Percentiles rank a stretch among this genome's conserved stretches.
Evolutionary conservation across 2,888 invertebrate species (phyloP).

Genomic region (Platerodrilus igneus): DNA sequence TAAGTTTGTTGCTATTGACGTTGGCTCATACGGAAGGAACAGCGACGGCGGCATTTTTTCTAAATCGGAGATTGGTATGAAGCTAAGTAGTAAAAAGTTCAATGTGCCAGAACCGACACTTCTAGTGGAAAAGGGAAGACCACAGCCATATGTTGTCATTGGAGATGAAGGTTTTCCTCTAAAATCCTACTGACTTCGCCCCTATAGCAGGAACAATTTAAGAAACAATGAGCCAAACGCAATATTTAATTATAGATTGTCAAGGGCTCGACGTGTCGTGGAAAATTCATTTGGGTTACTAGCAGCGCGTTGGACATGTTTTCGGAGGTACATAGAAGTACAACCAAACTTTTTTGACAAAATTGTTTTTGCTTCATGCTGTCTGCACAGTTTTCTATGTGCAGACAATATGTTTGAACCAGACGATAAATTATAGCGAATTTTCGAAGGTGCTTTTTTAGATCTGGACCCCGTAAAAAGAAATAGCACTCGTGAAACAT

Average conservation of each 20-base stretch:
- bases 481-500: too few relatives aligned
- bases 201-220: constrained; percentile 8
- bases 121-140: constrained; percentile 6
- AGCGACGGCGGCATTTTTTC: constrained; percentile 3
- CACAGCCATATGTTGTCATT: constrained; percentile 10
- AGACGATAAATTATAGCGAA: too few relatives aligned
- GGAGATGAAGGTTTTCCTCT: constrained; percentile 13
- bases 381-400: not conserved
- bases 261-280: constrained; percentile 9
- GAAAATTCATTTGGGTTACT: constrained; percentile 1
- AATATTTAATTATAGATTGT: constrained; percentile 14
- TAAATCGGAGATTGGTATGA: too few relatives aligned
- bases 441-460: constrained; percentile 3
- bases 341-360: constrained; percentile 1
- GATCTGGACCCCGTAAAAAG: constrained; percentile 1
- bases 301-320: too few relatives aligned
- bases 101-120: constrained; percentile 6
- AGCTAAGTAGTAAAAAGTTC: constrained; percentile 3
- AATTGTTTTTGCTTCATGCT: constrained; percentile 2
- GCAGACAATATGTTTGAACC: too few relatives aligned
- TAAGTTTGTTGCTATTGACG: too few relatives aligned
- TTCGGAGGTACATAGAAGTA: constrained; percentile 2
- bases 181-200: constrained; percentile 11
- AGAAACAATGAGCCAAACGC: constrained; percentile 8
- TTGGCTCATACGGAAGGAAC: not conserved